A percentile compares a stretch with the other conserved stretches of the same genome.
Evolutionary conservation across 2,888 invertebrate genomes (phyloP).

Genomic region (Omphaloscelis lunosa): DNA sequence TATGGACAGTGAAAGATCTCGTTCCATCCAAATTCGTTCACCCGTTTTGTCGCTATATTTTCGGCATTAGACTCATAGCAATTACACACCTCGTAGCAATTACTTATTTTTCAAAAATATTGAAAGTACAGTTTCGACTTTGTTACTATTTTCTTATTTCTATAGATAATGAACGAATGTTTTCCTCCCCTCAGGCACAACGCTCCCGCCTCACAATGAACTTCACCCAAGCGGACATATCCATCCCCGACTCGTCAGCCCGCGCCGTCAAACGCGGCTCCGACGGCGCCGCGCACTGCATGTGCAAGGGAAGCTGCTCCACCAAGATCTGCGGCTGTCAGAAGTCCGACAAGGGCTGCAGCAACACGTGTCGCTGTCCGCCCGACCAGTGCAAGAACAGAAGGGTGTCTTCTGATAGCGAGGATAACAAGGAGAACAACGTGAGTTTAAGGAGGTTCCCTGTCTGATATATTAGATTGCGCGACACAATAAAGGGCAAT

Average conservation of each 20-base stretch:
- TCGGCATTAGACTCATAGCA: too few relatives aligned
- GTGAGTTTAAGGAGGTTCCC: slow-evolving; percentile 51
- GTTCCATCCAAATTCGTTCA: too few relatives aligned
- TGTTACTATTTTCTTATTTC: too few relatives aligned
- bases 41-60: too few relatives aligned
- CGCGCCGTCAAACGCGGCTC: slow-evolving; percentile 88
- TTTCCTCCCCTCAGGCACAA: slow-evolving; percentile 76
- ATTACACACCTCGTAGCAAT: too few relatives aligned
- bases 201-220: slow-evolving; percentile 85
- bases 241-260: slow-evolving; percentile 24
- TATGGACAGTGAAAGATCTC: too few relatives aligned
- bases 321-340: slow-evolving; percentile 91
- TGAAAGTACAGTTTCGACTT: too few relatives aligned
- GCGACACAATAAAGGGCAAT: too few relatives aligned
- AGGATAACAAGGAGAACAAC: slow-evolving; percentile 83
- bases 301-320: slow-evolving; percentile 91
- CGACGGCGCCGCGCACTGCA: slow-evolving; percentile 91
- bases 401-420: slow-evolving; percentile 74
- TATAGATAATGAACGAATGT: neutral
- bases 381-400: slow-evolving; percentile 83
- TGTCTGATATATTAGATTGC: too few relatives aligned
- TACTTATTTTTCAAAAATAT: too few relatives aligned
- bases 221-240: slow-evolving; percentile 73
- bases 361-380: slow-evolving; percentile 89
- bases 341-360: slow-evolving; percentile 87